phyloP scores from a whole-genome alignment of 92 coral and sea anemone species.

The Epizoanthus scotinus region DNA sequence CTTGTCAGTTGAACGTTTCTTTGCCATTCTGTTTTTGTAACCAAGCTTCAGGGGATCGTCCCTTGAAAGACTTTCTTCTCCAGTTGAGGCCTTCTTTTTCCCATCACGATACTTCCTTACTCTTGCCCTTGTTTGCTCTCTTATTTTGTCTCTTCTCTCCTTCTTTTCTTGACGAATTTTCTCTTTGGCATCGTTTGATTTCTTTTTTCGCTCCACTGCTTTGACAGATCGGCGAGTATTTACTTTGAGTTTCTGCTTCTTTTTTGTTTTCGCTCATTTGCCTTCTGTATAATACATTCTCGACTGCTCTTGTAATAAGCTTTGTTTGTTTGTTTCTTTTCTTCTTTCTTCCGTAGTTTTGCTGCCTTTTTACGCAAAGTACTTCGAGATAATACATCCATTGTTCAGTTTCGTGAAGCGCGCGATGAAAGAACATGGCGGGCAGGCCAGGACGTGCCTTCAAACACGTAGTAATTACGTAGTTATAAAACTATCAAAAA shows the following conservation, averaged over 20 bases:
- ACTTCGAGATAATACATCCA: conserved; percentile 23
- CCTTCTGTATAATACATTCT: conserved; percentile 11
- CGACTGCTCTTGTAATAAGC: conserved; percentile 9
- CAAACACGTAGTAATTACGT: too few relatives aligned
- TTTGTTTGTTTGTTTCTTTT: conserved; percentile 17
- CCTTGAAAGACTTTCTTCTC: conserved; percentile 11
- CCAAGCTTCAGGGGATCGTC: not conserved
- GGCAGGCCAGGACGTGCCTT: too few relatives aligned
- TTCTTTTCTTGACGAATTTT: conserved; percentile 14
- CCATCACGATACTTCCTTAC: conserved; percentile 9
- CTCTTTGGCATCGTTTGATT: not conserved
- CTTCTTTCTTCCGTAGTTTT: conserved; percentile 4
- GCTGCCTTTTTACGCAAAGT: conserved; percentile 18
- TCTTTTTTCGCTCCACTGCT: conserved; percentile 3
- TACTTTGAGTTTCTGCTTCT: not conserved
- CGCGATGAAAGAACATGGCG: too few relatives aligned
- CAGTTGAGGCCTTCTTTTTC: conserved; percentile 12
- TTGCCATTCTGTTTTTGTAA: conserved; percentile 17
- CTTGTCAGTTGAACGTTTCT: conserved; percentile 18
- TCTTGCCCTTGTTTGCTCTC: conserved; percentile 24
- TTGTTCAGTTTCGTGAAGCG: too few relatives aligned
- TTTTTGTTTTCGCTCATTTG: conserved; percentile 13
- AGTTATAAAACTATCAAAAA: too few relatives aligned
- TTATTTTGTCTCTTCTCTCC: conserved; percentile 34
- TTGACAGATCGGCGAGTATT: conserved; percentile 31